These are phyloP conservation scores for Incurvaria masculella DNA, from an alignment of 2,888 invertebrate species.

Conservation along the genomic window DNA sequence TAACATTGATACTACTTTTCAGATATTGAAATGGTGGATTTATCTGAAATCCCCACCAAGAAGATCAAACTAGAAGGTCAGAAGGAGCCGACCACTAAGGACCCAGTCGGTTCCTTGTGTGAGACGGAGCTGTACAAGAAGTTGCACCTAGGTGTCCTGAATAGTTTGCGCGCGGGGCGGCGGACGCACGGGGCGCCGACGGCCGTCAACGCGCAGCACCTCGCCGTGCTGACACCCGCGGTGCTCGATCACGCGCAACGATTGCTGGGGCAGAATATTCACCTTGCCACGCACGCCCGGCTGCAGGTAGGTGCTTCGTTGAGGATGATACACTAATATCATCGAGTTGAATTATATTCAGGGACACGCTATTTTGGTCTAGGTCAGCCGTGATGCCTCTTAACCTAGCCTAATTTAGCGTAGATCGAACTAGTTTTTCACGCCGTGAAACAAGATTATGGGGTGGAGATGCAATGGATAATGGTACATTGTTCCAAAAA, in stretches of 20 bases:
- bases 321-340: no score
- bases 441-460: no score
- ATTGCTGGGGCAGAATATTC: conserved; percentile 30
- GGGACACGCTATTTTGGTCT: no score
- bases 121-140: conserved; percentile 57
- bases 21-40: conserved; percentile 40
- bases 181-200: conserved; percentile 51
- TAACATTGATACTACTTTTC: no score
- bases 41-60: conserved; percentile 27
- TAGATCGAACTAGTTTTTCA: no score
- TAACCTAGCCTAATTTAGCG: no score
- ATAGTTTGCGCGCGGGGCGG: conserved; percentile 54
- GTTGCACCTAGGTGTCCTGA: conserved; percentile 61
- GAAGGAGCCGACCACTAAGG: conserved; percentile 24
- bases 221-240: conserved; percentile 46
- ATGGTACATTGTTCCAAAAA: no score
- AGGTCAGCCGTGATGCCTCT: no score
- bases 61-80: conserved; percentile 42
- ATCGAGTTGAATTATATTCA: no score
- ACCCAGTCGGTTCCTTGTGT: conserved; percentile 25
- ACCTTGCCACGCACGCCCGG: conserved; percentile 34
- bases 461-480: no score
- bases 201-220: conserved; percentile 62
- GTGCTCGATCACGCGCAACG: conserved; percentile 42
- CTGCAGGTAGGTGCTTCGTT: no score